Conservation (phyloP, 2,797 vertebrate genomes). For the Paratrypauchen microcephalus region DNA sequence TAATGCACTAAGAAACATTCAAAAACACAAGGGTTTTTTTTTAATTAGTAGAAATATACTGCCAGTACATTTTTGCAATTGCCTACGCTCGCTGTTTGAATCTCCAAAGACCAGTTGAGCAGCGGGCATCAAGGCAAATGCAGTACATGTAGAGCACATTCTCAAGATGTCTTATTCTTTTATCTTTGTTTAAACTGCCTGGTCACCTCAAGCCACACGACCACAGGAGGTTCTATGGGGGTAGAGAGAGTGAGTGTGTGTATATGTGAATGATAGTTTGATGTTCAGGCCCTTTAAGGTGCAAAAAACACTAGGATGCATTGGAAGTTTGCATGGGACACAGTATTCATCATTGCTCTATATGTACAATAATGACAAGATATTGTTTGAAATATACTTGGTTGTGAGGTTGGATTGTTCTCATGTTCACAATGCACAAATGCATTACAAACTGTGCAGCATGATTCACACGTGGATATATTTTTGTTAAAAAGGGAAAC, state of each 20-base stretch:
- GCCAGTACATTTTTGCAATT: conserved; percentile 57
- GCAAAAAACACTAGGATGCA: conserved; percentile 47
- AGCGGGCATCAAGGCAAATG: conserved; percentile 38
- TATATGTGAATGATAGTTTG: conserved; percentile 23
- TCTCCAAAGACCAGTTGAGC: conserved; percentile 51
- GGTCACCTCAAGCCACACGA: conserved; percentile 41
- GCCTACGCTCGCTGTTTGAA: conserved; percentile 48
- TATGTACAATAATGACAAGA: conserved; percentile 57
- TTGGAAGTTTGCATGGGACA: conserved; percentile 57
- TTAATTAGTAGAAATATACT: conserved; percentile 57
- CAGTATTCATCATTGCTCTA: conserved; percentile 51
- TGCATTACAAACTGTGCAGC: conserved; percentile 51
- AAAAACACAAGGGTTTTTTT: conserved; percentile 27
- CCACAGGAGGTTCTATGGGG: conserved; percentile 53
- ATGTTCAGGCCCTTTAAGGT: conserved; percentile 62
- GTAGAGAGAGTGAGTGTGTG: conserved; percentile 42
- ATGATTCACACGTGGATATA: conserved; percentile 44
- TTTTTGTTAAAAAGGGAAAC: conserved; percentile 67
- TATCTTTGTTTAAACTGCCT: conserved; percentile 28
- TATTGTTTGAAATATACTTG: conserved; percentile 12
- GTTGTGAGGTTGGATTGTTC: conserved; percentile 28
- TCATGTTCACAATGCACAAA: conserved; percentile 56
- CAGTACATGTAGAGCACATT: conserved; percentile 65
- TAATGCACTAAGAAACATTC: conserved; percentile 47
- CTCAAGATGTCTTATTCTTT: conserved; percentile 19